These are phyloP conservation scores for Mormyrops attenuatus DNA, from an alignment of 2,797 vertebrate genomes.

Conservation along the genomic window DNA sequence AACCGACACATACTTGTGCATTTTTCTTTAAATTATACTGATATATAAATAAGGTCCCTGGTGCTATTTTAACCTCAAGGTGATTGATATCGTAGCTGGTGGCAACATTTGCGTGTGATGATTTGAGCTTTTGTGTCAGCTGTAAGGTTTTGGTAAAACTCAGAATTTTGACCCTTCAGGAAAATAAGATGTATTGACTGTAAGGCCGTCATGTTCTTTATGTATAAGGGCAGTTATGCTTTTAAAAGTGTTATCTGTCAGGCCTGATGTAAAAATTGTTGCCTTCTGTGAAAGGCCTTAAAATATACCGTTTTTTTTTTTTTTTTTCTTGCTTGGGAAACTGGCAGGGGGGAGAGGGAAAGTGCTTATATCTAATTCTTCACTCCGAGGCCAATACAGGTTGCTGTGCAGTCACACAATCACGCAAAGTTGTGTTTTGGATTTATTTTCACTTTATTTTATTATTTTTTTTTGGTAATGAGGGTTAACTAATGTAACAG, in stretches of 20 bases:
- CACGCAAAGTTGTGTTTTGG: constrained; percentile 45
- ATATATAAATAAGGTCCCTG: neutral
- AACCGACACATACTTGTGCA: neutral
- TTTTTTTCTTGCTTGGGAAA: neutral
- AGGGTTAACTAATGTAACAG: constrained; percentile 59
- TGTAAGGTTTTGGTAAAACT: neutral
- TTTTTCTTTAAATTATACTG: neutral
- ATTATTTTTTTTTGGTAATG: constrained; percentile 33
- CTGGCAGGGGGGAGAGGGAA: neutral
- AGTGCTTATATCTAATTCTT: neutral
- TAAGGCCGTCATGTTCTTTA: neutral
- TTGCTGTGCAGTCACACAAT: constrained; percentile 69
- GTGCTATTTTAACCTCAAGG: neutral
- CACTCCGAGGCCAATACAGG: constrained; percentile 50
- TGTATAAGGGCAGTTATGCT: neutral
- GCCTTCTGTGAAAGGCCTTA: constrained; percentile 8
- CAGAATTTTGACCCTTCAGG: neutral
- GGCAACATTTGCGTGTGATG: neutral
- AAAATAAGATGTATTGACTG: neutral
- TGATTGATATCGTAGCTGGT: neutral
- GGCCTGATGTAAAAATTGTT: neutral
- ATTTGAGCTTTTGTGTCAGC: neutral
- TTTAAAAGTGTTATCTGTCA: neutral
- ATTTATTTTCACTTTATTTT: neutral
- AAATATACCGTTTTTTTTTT: neutral